A percentile compares a stretch with the other conserved stretches of the same genome.
These are phyloP conservation scores for Botrylloides violaceus DNA, from an alignment of 23 tunicate genomes.

Conservation along the genomic window DNA sequence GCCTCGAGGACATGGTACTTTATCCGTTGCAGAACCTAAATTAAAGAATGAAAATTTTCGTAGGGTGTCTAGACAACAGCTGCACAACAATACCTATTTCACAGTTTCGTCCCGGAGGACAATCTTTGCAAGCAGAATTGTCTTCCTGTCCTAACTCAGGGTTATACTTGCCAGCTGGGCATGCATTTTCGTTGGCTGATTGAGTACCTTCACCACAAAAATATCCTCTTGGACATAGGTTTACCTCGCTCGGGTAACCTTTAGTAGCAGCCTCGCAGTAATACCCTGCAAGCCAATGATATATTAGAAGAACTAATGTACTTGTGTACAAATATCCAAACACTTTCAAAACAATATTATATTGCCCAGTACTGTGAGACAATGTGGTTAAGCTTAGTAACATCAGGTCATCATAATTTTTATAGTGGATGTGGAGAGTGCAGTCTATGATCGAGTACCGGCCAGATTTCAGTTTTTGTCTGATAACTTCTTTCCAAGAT, in stretches of 20 bases:
- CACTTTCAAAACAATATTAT: too few relatives aligned
- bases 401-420: too few relatives aligned
- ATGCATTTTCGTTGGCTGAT: constrained; percentile 31
- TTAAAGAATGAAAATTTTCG: not conserved
- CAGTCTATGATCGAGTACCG: too few relatives aligned
- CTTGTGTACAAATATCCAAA: too few relatives aligned
- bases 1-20: constrained; percentile 68
- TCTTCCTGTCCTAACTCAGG: constrained; percentile 37
- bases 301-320: too few relatives aligned
- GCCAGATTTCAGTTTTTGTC: too few relatives aligned
- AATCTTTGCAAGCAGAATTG: constrained; percentile 24
- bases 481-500: too few relatives aligned
- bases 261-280: constrained; percentile 68
- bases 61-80: not conserved
- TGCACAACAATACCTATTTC: constrained; percentile 27
- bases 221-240: constrained; percentile 74
- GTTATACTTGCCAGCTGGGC: constrained; percentile 67
- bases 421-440: too few relatives aligned
- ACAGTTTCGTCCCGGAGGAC: constrained; percentile 85
- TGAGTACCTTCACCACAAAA: constrained; percentile 54
- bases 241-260: constrained; percentile 40
- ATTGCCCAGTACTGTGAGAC: too few relatives aligned
- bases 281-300: too few relatives aligned
- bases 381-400: too few relatives aligned
- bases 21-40: constrained; percentile 58